Base-by-base conservation (phyloP, 2,797 vertebrate genomes). In the Centropyge bicolor region DNA sequence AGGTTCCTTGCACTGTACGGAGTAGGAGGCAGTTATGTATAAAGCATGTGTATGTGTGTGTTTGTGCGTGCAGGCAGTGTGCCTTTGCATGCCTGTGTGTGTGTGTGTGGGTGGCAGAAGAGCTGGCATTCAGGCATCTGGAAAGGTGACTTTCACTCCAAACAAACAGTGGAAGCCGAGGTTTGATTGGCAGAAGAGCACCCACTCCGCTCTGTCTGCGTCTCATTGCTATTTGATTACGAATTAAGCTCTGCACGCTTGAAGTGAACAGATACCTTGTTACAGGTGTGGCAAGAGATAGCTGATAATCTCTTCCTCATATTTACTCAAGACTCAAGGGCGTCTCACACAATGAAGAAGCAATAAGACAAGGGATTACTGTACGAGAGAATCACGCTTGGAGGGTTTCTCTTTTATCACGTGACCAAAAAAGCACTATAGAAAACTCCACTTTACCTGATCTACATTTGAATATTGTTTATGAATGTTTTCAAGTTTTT, bases 61-160 rank as follows among this genome's bases (percentile, higher is more conserved):
- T 36, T 4, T 62, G 40, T 27, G 22, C 8, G n/a, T 22, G 20
- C 22, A 17, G 35, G 11, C 3, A 0, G 41, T 61, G 35, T 60
- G 27, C 22, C 12, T 17, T 64, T 59, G 56, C 57, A 24, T 51
- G 27, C 64, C 19, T 20, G 31, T 46, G 40, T 14, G 13, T 64
- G 66, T 57, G 57, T 68, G 78, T 22, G 80, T 81, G 76, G 56
- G 86, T 60, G 83, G 72, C 19, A 49, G 46, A 74, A 41, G 66
- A 78, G 75, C 78, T 69, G 55, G 51, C 65, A 81, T 70, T 19
- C 16, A 49, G 75, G 78, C 69, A 79, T 86, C 82, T 87, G 81
- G 67, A 80, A 87, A 89, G 81, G 85, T 88, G 82, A 91, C 89
- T 79, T 87, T 83, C 22, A 70, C 52, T 77, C 60, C 67, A 81